Base-by-base conservation (phyloP, 2,797 vertebrate species). In the Myiotriccus ornatus region DNA sequence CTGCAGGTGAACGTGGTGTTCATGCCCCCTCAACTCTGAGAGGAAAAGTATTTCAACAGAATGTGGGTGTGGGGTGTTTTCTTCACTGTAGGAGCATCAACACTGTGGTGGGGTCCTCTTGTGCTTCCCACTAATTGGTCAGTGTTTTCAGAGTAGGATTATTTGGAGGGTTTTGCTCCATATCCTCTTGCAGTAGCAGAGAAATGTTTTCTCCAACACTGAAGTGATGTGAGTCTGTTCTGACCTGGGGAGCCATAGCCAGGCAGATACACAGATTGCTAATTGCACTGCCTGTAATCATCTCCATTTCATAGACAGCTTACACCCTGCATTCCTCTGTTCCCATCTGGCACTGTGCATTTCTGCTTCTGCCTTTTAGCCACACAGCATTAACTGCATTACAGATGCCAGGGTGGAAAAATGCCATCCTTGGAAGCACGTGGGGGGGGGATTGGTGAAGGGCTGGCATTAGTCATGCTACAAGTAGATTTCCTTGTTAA, bases 201-300 rank as follows among this genome's bases (percentile, higher is more conserved):
- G 52, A 56, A 88, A 73, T 41, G 14, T 47, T 74, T 77, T 50
- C 68, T 91, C 79, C 43, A 87, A 8, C 25, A 4, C 34, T 44
- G 71, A 21, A 78, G 46, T 25, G n/a, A 9, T 60, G 1, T 0
- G 25, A 87, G 57, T 12, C 35, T 55, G 65, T 30, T 65, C 73
- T 84, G 89, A 88, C 69, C 91, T 83, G 69, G 93, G 90, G 87
- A 95, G 55, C 22, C 75, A 5, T 59, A 52, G 75, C 7, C 30
- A 89, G 35, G 59, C 82, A 84, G 82, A 69, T 25, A 41, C 46
- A 85, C 93, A 95, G 94, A 75, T 93, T 95, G 94, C 69, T 94
- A 92, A 96, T 83, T 82, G 82, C 13, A 2, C 47, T 76, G 75
- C 53, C 82, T 68, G 1, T 78, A 37, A 89, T 69, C 39, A 44